Evolutionary conservation across 1,140 invertebrate genomes (phyloP), one percentile per base, ranked within the genome.

Genomic region (Cheumatopsyche charites): DNA sequence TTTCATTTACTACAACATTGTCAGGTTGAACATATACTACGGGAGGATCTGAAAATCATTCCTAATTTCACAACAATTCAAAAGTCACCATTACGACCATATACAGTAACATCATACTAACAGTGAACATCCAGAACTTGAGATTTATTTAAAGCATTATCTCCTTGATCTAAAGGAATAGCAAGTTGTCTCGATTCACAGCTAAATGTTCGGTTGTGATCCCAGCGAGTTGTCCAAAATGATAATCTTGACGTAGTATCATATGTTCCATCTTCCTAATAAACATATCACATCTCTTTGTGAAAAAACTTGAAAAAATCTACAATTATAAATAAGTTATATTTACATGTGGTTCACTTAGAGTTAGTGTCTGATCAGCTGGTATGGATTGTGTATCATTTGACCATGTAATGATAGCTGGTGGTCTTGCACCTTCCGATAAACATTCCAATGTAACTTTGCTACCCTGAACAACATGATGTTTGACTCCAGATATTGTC

Each of bases 361-460:
- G 78, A 23, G 82, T 69, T 78, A 84, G 67, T 76, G 80, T 82
- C 42, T 86, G 82, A 5, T 86, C 81, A 19, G 80, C 79, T 41
- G 72, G 75, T 11, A 92, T 84, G 11, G 84, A 77, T 19, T 87
- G 78, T 0, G 91, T 90, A 12, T 89, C 87, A 78, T 95, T 95
- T 82, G 87, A 92, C 94, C 94, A 96, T 43, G 90, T 90, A 49
- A 95, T 86, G 73, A 88, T 89, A 1, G 94, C 93, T 0, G 92
- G 87, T 0, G 94, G 94, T 49, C 91, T 85, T 0, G 93, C 93
- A 0, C 92, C 93, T 47, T 86, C 84, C 1, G 93, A 87, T 68
- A 86, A 83, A 80, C 94, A 96, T 78, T 89, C 87, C 17, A 96
- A 85, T 21, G 90, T 86, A 13, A 95, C 90, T 73, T 90, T 88